Base-by-base conservation (phyloP, 2,888 invertebrate species). In the Calameuta filiformis region DNA sequence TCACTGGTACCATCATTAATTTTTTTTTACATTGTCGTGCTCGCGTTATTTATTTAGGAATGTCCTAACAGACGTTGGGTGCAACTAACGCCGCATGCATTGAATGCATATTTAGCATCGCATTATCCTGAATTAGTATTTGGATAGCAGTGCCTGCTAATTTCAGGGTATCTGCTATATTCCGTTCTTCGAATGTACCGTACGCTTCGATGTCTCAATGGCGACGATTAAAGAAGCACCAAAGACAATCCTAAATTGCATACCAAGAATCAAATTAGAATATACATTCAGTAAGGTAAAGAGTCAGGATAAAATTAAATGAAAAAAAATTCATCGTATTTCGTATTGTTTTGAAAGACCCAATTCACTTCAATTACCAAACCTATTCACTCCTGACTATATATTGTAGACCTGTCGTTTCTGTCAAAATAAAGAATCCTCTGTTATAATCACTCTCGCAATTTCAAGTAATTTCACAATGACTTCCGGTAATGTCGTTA, bases 11-110 rank as follows among this genome's bases (percentile, higher is more conserved):
- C 56, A 56, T 37, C 15, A 1, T 37, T 37, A 4, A 6, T 56
- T 23, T 56, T 56, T 23, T 56, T 9, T 56, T 34, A n/a, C 30
- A 35, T 75, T 56, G 11, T 31, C 75, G 34, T 69, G 31, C 34
- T 68, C 34, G 68, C 31, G 23, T 68, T 33, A n/a, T 75, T 84
- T 82, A 80, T 78, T 79, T 80, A 80, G 81, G 77, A 82, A 79
- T 82, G 79, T 81, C 85, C 81, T 88, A 88, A 87, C 86, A 78
- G 86, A 81, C 83, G 87, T 86, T 87, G 89, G 86, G 86, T 85
- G 86, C 87, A 86, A 90, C 87, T 90, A 90, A 90, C 86, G 89
- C 86, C 87, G 90, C 90, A 89, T 90, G 89, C 84, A 87, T 86
- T 85, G 83, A 85, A 87, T 85, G 83, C 82, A 85, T 79, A 75